Base-by-base conservation (phyloP, 2,797 vertebrate species). In the Tauraco hartlaubi region DNA sequence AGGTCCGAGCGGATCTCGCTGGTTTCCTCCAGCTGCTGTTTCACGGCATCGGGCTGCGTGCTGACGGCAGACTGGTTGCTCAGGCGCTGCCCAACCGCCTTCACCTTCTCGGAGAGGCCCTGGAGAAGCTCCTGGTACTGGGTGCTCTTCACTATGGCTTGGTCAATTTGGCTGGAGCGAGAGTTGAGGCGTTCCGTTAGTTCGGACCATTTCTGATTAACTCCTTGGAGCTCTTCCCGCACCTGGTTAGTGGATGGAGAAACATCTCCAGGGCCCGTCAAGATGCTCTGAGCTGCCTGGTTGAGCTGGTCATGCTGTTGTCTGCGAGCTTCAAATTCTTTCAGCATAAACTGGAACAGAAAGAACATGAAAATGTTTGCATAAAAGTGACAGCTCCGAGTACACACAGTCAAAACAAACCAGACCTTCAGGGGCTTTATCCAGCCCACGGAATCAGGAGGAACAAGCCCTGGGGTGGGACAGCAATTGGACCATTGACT, bases 251-350 rank as follows among this genome's bases (percentile, higher is more conserved):
- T 98, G 94, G 98, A 99, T 96, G 98, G 98, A 78, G 98, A 98
- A 51, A 93, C 84, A 92, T 99, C 99, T 9, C 98, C 98, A 9
- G 98, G 97, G 62, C 98, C 98, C 31, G 97, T 98, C 37, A 99
- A 97, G 97, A 99, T 99, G 63, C 99, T 99, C 96, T 98, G 98
- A 5, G 99, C 99, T 0, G 99, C 98, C 94, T 98, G 98, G 26
- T 99, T 99, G 92, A 99, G 98, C 97, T 99, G 99, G 87, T 99
- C 99, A 8, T 99, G 99, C 98, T 99, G 99, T 1, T 99, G 98
- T 67, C 97, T 98, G 5, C 99, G 98, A 13, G 99, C 98, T 98
- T 99, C 99, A 90, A 99, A 99, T 98, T 99, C 99, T 64, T 99
- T 99, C 95, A 99, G 98, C 99, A 99, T 99, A 97, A 99, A 99